phyloP scores from a whole-genome alignment of 1,140 invertebrate genomes.

The Epicauta chinensis region DNA sequence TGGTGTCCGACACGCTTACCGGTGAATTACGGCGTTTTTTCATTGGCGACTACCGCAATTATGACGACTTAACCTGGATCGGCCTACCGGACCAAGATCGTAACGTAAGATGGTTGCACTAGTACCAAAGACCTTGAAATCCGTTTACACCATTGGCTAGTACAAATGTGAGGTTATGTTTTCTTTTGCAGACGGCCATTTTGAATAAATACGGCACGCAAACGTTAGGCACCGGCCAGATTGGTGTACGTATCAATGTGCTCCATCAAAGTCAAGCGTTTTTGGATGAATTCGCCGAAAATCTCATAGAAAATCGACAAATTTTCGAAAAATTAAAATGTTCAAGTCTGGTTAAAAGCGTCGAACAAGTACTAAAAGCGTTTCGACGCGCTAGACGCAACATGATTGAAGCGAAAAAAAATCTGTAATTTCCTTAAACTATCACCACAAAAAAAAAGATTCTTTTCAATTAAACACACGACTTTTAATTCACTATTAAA shows the following conservation, averaged over 20 bases:
- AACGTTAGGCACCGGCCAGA: slow-evolving; percentile 28
- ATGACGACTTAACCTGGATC: slow-evolving; percentile 33
- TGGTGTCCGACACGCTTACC: slow-evolving; percentile 15
- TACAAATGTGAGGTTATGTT: neutral
- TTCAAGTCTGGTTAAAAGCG: slow-evolving; percentile 34
- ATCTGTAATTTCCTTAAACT: slow-evolving; percentile 13
- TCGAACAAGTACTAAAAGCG: slow-evolving; percentile 34
- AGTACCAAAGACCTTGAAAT: too few species aligned
- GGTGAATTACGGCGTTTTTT: slow-evolving; percentile 34
- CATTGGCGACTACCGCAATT: slow-evolving; percentile 34
- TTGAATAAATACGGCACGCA: slow-evolving; percentile 33
- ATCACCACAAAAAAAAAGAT: too few species aligned
- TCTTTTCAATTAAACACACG: too few species aligned
- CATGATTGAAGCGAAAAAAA: slow-evolving; percentile 32
- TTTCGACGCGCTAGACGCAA: slow-evolving; percentile 34
- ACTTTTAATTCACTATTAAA: too few species aligned
- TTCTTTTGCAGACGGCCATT: slow-evolving; percentile 24
- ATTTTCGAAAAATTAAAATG: slow-evolving; percentile 31
- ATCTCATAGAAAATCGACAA: slow-evolving; percentile 7
- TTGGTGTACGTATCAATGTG: slow-evolving; percentile 28
- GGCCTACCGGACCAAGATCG: slow-evolving; percentile 22
- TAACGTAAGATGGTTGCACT: neutral
- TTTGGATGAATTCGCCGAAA: slow-evolving; percentile 15
- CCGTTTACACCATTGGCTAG: too few species aligned
- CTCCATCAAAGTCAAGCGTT: slow-evolving; percentile 36